Base-by-base conservation (phyloP, 1,140 invertebrate genomes). In the Bombus ignitus region DNA sequence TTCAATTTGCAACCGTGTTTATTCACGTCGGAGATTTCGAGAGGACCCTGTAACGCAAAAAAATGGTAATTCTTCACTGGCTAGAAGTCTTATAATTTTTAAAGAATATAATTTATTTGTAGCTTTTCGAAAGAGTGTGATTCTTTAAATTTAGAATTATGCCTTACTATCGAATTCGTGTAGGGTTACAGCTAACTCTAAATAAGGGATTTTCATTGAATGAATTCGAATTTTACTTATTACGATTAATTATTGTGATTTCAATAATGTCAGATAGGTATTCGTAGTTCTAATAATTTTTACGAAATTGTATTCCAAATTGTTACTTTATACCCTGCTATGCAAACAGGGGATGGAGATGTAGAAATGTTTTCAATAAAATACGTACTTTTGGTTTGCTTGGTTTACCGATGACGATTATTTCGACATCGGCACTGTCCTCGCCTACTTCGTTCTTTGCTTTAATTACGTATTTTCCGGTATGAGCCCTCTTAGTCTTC, bases 371-470 rank as follows among this genome's bases (percentile, higher is more conserved):
- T 62, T 13, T 62, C 37, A 42, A 44, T 28, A 15, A 12, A n/a
- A 35, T 35, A 59, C 35, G 66, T 92, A 94, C 94, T 88, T 95
- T 94, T 42, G 95, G 95, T 80, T 95, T 95, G 57, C 91, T 94
- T 15, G 95, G 95, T 92, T 96, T 96, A 94, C 98, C 97, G 82
- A 99, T 95, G 53, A 99, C 96, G n/a, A 97, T 97, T 72, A 99
- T 97, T 85, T 98, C 98, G 53, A 99, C 96, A 90, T 99, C 98
- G 18, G 98, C 99, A 87, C 97, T 96, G 95, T 99, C 99, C 95
- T 99, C 97, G 10, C 99, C 99, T 70, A 98, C 98, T 92, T 97
- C 97, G 93, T 99, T 99, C 90, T 97, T 97, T 3, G 99, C 98
- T 78, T 97, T 98, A 81, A 99, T 98, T 0, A 96, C 97, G 92